phyloP scores from a whole-genome alignment of 2,113 vertebrate species.

The Xiphophorus couchianus region DNA sequence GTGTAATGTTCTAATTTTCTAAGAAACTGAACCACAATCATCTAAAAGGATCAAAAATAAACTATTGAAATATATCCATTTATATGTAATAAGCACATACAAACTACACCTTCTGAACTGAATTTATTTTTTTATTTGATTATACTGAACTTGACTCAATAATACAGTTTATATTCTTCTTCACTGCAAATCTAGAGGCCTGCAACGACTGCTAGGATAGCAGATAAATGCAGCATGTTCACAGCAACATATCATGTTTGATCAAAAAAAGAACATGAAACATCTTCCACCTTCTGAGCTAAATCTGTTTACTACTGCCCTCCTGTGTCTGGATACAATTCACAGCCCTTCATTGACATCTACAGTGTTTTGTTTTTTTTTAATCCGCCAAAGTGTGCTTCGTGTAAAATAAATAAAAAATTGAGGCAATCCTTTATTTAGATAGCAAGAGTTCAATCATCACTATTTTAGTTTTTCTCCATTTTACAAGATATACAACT shows the following conservation, averaged over 20 bases:
- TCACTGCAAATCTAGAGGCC: not conserved
- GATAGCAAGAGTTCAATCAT: not conserved
- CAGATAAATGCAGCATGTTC: not conserved
- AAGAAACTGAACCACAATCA: not conserved
- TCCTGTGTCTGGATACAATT: slow-evolving; percentile 43
- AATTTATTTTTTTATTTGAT: not conserved
- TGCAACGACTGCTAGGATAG: not conserved
- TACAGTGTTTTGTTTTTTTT: not conserved
- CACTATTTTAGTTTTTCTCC: not conserved
- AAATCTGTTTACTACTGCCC: slow-evolving; percentile 41
- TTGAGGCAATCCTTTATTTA: not conserved
- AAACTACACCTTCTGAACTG: not conserved
- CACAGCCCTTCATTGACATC: not conserved
- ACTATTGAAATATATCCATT: not conserved
- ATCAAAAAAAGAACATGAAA: not conserved
- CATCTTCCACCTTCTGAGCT: slow-evolving; percentile 1
- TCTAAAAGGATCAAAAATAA: not conserved
- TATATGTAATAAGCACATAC: not conserved
- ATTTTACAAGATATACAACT: not conserved
- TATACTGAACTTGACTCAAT: not conserved
- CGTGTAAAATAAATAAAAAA: not conserved
- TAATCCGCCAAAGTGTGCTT: no score
- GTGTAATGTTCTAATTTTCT: not conserved
- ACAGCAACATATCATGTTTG: not conserved
- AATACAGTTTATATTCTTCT: not conserved